Percentiles rank a stretch among this genome's conserved stretches.
Conservation (phyloP, 2,113 vertebrate genomes). For the Montifringilla adamsi region DNA sequence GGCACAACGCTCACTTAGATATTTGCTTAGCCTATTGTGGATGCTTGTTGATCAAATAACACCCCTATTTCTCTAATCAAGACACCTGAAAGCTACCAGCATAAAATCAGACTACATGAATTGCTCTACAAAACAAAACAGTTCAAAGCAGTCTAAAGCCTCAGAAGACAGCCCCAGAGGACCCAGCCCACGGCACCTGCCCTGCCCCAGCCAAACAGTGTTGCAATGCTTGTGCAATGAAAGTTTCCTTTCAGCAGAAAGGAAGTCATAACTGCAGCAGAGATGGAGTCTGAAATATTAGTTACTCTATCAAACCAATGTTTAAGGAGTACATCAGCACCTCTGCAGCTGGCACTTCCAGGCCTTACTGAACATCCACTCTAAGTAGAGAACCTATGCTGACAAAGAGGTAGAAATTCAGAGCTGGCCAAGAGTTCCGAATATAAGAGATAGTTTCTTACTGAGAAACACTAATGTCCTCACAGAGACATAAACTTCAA, state of each 20-base stretch:
- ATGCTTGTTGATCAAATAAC: background rate
- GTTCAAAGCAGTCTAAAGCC: background rate
- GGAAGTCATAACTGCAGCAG: background rate
- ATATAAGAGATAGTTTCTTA: background rate
- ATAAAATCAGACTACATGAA: background rate
- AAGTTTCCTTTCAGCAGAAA: background rate
- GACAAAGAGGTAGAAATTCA: background rate
- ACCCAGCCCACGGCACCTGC: background rate
- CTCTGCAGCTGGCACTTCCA: background rate
- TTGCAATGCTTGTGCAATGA: accelerated
- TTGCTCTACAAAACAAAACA: background rate
- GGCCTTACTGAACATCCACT: background rate
- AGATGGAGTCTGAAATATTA: background rate
- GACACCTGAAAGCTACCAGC: background rate
- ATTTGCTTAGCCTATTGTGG: background rate
- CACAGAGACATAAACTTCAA: background rate
- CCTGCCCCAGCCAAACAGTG: accelerated
- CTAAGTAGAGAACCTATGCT: background rate
- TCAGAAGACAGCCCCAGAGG: background rate
- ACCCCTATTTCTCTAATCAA: background rate
- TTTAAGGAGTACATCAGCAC: background rate
- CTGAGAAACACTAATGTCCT: background rate
- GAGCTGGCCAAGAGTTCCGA: background rate
- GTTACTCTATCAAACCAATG: background rate
- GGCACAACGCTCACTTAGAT: background rate